phyloP scores from a whole-genome alignment of 2,797 vertebrate genomes.

The Loris lydekkerianus region DNA sequence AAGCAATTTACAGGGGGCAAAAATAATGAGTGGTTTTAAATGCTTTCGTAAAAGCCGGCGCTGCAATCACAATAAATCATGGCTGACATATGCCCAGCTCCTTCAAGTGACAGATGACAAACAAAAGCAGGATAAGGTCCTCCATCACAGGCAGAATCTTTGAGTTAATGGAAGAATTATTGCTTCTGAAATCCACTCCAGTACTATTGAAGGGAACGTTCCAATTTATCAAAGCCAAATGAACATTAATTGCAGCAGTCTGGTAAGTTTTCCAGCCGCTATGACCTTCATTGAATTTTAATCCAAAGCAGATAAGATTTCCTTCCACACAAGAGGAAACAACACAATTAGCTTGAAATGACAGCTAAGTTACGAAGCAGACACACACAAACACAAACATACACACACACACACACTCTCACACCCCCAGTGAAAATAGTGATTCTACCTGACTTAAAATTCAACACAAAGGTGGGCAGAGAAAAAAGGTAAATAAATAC shows the following conservation, averaged over 20 bases:
- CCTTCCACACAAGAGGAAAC: conserved; percentile 91
- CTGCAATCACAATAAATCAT: conserved; percentile 89
- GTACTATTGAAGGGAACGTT: conserved; percentile 89
- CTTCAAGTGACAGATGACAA: conserved; percentile 92
- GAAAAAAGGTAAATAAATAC: conserved; percentile 81
- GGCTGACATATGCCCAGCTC: conserved; percentile 89
- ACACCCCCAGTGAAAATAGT: conserved; percentile 72
- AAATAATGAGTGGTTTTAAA: conserved; percentile 90
- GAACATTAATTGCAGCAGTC: conserved; percentile 92
- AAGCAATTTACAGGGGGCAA: conserved; percentile 85
- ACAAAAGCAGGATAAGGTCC: conserved; percentile 89
- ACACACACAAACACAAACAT: conserved; percentile 70
- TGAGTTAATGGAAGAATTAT: conserved; percentile 92
- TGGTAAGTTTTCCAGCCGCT: conserved; percentile 90
- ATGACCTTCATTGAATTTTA: conserved; percentile 93
- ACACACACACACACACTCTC: conserved; percentile 65
- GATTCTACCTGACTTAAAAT: conserved; percentile 85
- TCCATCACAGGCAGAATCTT: conserved; percentile 87
- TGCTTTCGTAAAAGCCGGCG: conserved; percentile 86
- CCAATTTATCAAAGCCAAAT: conserved; percentile 93
- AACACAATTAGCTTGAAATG: conserved; percentile 91
- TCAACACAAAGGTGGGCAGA: conserved; percentile 33
- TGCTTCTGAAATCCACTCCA: conserved; percentile 90
- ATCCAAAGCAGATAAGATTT: conserved; percentile 93
- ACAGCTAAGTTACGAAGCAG: conserved; percentile 87